Conservation (phyloP, 1,140 invertebrate species). For the Medauroidea extradentata region DNA sequence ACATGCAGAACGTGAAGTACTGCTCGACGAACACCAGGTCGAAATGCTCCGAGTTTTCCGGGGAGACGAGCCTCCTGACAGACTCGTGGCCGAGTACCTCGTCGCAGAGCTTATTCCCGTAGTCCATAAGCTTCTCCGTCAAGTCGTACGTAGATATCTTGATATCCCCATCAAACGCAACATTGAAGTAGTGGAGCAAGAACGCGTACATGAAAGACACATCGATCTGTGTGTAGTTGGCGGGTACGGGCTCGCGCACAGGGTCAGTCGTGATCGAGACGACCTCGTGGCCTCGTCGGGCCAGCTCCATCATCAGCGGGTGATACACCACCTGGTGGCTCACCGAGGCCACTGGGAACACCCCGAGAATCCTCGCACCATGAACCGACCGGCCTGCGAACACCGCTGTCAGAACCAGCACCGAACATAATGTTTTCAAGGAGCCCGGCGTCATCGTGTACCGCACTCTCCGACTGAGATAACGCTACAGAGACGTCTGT, state of each 20-base stretch:
- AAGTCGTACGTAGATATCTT: background rate
- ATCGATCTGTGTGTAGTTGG: background rate
- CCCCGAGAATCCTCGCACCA: background rate
- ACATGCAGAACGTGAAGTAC: background rate
- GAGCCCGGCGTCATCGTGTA: too few species aligned
- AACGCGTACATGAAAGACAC: conserved; percentile 1
- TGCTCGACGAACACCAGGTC: too few species aligned
- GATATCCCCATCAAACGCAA: background rate
- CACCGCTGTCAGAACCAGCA: too few species aligned
- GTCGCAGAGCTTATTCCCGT: background rate
- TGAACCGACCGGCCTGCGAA: background rate
- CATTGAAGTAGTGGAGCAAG: background rate
- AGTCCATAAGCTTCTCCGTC: background rate
- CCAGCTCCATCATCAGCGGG: conserved; percentile 13
- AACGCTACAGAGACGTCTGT: too few species aligned
- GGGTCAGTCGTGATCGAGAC: conserved; percentile 9
- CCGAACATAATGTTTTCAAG: too few species aligned
- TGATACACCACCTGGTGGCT: conserved; percentile 21
- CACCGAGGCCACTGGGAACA: conserved; percentile 10
- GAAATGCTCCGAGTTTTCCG: background rate
- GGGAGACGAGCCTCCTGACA: background rate
- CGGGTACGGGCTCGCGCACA: background rate
- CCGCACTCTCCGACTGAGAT: too few species aligned
- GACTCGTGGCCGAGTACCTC: background rate
- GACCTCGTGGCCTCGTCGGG: conserved; percentile 16